phyloP scores from a whole-genome alignment of 2,113 vertebrate genomes.

The Rhinoderma darwinii region DNA sequence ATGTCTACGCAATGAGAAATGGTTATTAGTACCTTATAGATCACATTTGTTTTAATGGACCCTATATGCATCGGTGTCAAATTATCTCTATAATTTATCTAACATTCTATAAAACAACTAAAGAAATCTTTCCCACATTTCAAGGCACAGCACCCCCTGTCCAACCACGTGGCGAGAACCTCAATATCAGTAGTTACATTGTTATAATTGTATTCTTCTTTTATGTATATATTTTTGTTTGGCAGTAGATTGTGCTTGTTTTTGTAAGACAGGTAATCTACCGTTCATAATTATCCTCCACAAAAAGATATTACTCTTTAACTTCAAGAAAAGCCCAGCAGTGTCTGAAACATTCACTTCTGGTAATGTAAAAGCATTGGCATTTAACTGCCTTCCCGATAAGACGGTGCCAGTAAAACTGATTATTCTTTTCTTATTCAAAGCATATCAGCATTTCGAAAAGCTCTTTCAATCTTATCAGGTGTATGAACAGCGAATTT shows the following conservation, averaged over 20 bases:
- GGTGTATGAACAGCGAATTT: constrained; percentile 78
- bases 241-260: not conserved
- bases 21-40: not conserved
- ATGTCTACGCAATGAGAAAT: not conserved
- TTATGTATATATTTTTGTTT: not conserved
- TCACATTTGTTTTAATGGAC: not conserved
- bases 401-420: constrained; percentile 79
- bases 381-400: constrained; percentile 80
- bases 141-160: not conserved
- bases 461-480: constrained; percentile 83
- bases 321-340: constrained; percentile 71
- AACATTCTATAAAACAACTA: not conserved
- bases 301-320: constrained; percentile 70
- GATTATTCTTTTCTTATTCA: constrained; percentile 86
- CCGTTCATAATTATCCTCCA: constrained; percentile 70
- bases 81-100: too few species aligned
- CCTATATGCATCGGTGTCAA: not conserved
- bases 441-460: constrained; percentile 81
- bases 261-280: constrained; percentile 46
- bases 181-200: not conserved
- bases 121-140: not conserved
- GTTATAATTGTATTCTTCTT: not conserved
- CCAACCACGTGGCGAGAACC: not conserved
- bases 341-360: constrained; percentile 84
- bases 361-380: constrained; percentile 81